These are phyloP conservation scores for Nyctibius bracteatus DNA, from an alignment of 2,113 vertebrate genomes.

Conservation along the genomic window DNA sequence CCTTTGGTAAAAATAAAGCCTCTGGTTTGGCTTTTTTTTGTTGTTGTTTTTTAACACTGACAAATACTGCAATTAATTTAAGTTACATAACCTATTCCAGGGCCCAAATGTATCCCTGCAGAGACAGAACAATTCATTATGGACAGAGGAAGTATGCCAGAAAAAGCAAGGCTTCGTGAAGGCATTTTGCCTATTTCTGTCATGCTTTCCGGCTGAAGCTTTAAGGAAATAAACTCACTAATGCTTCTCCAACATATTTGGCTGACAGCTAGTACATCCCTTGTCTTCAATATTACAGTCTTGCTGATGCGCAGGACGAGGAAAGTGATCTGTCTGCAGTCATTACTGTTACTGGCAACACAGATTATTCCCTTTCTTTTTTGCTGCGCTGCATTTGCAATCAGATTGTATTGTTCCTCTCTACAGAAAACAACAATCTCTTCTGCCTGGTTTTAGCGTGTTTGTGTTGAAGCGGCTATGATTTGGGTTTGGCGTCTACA, in stretches of 20 bases:
- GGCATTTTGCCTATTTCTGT: slow-evolving; percentile 40
- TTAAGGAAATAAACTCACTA: slow-evolving; percentile 34
- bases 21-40: background rate
- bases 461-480: background rate
- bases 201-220: background rate
- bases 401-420: background rate
- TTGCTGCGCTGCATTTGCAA: background rate
- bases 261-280: background rate
- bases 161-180: slow-evolving; percentile 7
- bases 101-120: background rate
- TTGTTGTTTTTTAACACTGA: background rate
- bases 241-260: background rate
- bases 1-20: background rate
- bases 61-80: slow-evolving; percentile 33
- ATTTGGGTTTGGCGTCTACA: background rate
- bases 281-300: background rate
- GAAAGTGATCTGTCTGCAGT: background rate
- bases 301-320: background rate
- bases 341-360: background rate
- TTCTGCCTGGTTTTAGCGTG: background rate
- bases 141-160: slow-evolving; percentile 21
- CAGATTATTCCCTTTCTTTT: background rate
- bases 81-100: slow-evolving; percentile 29
- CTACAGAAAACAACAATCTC: background rate
- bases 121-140: slow-evolving; percentile 21